Base-by-base conservation (phyloP, 1,140 invertebrate genomes). In the Drosophila ficusphila region DNA sequence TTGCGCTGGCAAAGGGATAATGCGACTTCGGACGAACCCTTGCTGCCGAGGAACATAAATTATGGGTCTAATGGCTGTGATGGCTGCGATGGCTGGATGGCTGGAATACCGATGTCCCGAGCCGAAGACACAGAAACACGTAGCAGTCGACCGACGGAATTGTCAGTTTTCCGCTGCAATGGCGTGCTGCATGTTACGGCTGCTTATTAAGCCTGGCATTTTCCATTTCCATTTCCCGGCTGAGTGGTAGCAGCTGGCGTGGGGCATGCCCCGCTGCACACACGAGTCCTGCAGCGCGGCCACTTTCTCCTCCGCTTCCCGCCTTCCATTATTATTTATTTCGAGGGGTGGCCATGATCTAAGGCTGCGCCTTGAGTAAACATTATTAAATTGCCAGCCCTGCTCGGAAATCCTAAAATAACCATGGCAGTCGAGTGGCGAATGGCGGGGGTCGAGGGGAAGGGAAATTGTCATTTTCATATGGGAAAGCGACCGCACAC, bases 331-430 rank as follows among this genome's bases (percentile, higher is more conserved):
- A 46, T 46, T 46, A 46, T 46, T 46, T 27, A 27, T 46, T 46
- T 46, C 42, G n/a, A 41, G 29, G 33, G 16, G 27, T 0, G 39
- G n/a, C 25, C 31, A 41, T 27, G 56, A 52, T 77, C 62, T 68
- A 73, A 58, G 70, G 65, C 67, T 76, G 49, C 57, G 82, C 70
- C 77, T 88, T 88, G 71, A 88, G 82, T 88, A 88, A 89, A 88
- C 83, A 88, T 88, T 88, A 88, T 88, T 88, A 88, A 88, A 88
- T 88, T 89, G 65, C 77, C 77, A 79, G 57, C 79, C 73, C 65
- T 61, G 82, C 82, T 70, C 51, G 69, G 78, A 70, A 88, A 82
- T 88, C 70, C 77, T 75, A 82, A 86, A 86, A 88, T 86, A 86
- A 82, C 82, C 77, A 56, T 79, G 57, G 76, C 67, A 53, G 31